Conservation (phyloP, 2,888 invertebrate genomes). For the Hofmannophila pseudospretella region DNA sequence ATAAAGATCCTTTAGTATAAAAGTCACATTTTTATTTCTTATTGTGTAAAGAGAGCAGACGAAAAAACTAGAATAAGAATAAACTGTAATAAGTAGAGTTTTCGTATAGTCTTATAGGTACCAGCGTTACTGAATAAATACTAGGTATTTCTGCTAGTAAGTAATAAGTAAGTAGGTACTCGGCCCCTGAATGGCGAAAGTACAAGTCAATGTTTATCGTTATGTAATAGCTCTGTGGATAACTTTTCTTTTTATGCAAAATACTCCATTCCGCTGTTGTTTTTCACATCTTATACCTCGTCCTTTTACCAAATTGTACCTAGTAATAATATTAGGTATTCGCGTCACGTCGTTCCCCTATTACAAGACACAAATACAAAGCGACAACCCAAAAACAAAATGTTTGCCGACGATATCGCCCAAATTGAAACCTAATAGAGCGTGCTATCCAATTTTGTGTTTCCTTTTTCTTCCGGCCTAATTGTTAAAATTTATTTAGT, state of each 20-base stretch:
- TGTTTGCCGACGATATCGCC: conserved; percentile 36
- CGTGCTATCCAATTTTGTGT: conserved; percentile 22
- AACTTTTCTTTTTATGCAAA: background rate
- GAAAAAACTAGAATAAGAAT: too few relatives aligned
- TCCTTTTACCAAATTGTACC: conserved; percentile 1
- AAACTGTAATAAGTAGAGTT: too few relatives aligned
- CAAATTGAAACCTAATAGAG: conserved; percentile 47
- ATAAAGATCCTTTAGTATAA: too few relatives aligned
- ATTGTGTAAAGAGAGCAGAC: too few relatives aligned
- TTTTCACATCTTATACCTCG: background rate
- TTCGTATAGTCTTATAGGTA: too few relatives aligned
- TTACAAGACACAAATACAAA: conserved; percentile 65
- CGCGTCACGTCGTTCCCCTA: conserved; percentile 48
- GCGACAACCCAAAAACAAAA: conserved; percentile 58
- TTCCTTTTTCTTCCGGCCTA: conserved; percentile 1
- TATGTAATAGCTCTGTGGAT: too few relatives aligned
- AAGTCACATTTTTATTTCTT: too few relatives aligned
- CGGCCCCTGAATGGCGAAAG: too few relatives aligned
- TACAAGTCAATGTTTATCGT: too few relatives aligned
- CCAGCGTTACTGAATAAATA: too few relatives aligned
- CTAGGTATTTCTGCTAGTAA: too few relatives aligned
- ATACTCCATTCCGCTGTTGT: background rate
- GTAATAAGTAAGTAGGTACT: too few relatives aligned
- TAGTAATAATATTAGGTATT: conserved; percentile 41
- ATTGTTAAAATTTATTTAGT: conserved; percentile 6